Base-by-base conservation (phyloP, 2,797 vertebrate species). In the Sparidentex hasta region DNA sequence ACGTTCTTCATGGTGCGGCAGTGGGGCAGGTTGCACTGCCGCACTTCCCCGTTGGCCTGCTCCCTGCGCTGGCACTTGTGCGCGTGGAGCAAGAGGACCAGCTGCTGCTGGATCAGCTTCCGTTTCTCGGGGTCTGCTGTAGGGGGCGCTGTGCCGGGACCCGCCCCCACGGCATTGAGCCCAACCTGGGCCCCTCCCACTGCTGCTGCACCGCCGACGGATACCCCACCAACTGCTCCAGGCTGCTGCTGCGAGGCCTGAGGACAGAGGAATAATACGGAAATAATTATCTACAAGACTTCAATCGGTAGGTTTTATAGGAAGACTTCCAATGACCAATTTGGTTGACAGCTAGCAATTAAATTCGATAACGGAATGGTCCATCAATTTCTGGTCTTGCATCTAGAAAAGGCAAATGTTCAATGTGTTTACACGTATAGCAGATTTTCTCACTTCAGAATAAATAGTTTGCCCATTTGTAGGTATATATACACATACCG, bases 1-100 rank as follows among this genome's bases (percentile, higher is more conserved):
- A 99, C 98, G 80, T 99, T 99, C 96, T 99, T 99, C 98, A 99
- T 99, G 80, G 98, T 99, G 70, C 98, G 96, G 79, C 98, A 99
- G 65, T 99, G 98, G 29, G 98, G 98, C 86, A 99, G 96, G 29
- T 98, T 99, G 90, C 98, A 99, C 80, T 97, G 97, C 25, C 97
- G 94, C 87, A 98, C 97, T 85, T 99, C 97, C 8, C 98, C 98
- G 0, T 98, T 99, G 70, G 97, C 98, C 91, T 98, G 98, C 81
- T 99, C 98, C 63, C 97, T 93, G 48, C 97, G 95, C 94, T 99
- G 98, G 94, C 98, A 99, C 94, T 99, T 99, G 93, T 99, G 98
- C 27, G 98, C 98, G 0, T 99, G 98, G 55, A 99, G 93, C 77
- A 99, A 93, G 68, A 99, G 97, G 86, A 99, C 98, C 2, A 99